Conservation (phyloP, 2,888 invertebrate genomes). For the Abrostola tripartita region DNA sequence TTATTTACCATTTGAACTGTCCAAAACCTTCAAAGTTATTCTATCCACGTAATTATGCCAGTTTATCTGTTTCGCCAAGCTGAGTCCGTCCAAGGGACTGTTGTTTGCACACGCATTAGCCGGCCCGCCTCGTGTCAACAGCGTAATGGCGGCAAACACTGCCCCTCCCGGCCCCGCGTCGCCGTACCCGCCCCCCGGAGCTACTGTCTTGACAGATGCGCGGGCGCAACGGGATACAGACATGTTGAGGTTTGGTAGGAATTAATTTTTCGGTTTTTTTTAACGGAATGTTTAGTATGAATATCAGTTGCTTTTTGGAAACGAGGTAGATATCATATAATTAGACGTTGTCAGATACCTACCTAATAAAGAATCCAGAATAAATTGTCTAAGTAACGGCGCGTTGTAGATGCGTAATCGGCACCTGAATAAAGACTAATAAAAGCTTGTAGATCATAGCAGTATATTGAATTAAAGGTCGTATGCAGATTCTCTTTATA, state of each 20-base stretch:
- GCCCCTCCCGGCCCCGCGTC: constrained; percentile 45
- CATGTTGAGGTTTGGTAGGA: constrained; percentile 33
- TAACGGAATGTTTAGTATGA: background rate
- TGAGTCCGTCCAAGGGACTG: constrained; percentile 38
- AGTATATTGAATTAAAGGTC: no score
- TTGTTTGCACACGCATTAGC: constrained; percentile 86
- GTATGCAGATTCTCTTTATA: no score
- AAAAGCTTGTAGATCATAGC: no score
- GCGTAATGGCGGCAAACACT: constrained; percentile 84
- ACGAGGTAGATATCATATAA: no score
- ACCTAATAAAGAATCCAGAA: no score
- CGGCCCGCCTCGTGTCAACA: constrained; percentile 78
- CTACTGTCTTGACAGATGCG: constrained; percentile 69
- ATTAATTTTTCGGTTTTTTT: constrained; percentile 40
- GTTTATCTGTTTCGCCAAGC: constrained; percentile 35
- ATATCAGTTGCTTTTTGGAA: no score
- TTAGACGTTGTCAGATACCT: no score
- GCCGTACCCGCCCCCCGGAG: constrained; percentile 36
- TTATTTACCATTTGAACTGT: background rate
- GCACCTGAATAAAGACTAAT: no score
- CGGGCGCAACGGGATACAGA: constrained; percentile 62
- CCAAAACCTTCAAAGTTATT: constrained; percentile 7
- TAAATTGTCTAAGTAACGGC: no score
- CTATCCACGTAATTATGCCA: constrained; percentile 23
- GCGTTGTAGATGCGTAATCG: no score